These are phyloP conservation scores for Melipona quadrifasciata DNA, from an alignment of 1,140 invertebrate species.

Conservation along the genomic window DNA sequence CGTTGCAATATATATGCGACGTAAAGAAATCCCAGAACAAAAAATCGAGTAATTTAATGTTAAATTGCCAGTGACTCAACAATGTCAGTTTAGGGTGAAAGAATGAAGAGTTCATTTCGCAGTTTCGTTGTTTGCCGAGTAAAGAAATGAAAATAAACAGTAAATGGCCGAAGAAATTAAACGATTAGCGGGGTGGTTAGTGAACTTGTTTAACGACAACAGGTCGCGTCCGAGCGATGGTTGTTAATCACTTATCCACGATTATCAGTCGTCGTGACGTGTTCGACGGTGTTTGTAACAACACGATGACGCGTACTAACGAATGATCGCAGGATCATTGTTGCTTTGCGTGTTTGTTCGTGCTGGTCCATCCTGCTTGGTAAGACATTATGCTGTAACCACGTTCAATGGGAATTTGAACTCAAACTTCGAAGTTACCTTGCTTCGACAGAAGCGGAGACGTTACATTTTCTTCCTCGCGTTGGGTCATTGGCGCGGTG, in stretches of 20 bases:
- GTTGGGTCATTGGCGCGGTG: background rate
- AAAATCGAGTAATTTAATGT: no score
- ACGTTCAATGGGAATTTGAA: constrained; percentile 3
- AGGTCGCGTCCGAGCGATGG: constrained; percentile 2
- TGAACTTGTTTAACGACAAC: background rate
- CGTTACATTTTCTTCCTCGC: background rate
- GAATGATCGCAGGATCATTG: constrained; percentile 64
- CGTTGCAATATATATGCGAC: no score
- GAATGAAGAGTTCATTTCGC: no score
- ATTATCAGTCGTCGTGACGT: background rate
- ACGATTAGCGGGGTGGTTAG: background rate
- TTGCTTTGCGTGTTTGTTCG: constrained; percentile 67
- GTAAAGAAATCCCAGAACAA: no score
- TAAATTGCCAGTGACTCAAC: no score
- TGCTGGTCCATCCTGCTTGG: constrained; percentile 68
- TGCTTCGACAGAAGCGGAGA: no score
- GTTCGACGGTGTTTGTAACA: constrained; percentile 15
- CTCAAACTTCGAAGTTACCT: background rate
- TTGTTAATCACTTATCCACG: constrained; percentile 24
- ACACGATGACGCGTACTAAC: constrained; percentile 55
- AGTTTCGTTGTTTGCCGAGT: no score
- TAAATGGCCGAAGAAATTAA: no score
- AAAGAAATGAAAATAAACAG: no score
- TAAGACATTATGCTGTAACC: constrained; percentile 55
- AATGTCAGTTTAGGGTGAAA: no score